Percentiles rank a stretch among this genome's conserved stretches.
Evolutionary conservation across 1,140 invertebrate genomes (phyloP).

Genomic region (Epicauta chinensis): DNA sequence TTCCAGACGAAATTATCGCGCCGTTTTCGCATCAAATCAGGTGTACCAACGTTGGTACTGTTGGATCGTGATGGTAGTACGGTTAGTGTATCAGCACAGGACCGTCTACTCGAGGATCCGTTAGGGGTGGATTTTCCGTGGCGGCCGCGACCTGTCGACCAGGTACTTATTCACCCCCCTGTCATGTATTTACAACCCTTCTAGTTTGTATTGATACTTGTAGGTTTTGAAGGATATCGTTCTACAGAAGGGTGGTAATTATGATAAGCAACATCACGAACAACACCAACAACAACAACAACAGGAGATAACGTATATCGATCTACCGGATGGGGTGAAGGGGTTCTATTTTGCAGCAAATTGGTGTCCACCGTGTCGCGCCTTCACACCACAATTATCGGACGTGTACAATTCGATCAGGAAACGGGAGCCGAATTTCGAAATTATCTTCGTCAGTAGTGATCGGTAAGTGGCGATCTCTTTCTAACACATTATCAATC

Average conservation of each 20-base stretch:
- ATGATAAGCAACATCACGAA: constrained; percentile 33
- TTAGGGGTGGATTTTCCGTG: constrained; percentile 63
- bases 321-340: constrained; percentile 55
- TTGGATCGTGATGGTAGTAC: constrained; percentile 54
- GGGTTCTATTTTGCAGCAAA: constrained; percentile 79
- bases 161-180: constrained; percentile 25
- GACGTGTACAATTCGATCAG: constrained; percentile 63
- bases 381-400: constrained; percentile 69
- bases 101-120: constrained; percentile 61
- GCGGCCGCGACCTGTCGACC: constrained; percentile 53
- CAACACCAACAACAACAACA: constrained; percentile 33
- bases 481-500: too few relatives aligned
- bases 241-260: constrained; percentile 51
- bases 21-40: constrained; percentile 65
- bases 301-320: constrained; percentile 49
- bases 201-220: constrained; percentile 1
- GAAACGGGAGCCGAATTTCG: constrained; percentile 63
- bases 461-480: constrained; percentile 55
- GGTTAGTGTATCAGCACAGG: constrained; percentile 53
- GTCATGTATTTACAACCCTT: not conserved
- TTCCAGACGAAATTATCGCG: constrained; percentile 61
- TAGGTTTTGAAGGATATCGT: constrained; percentile 54
- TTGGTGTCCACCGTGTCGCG: constrained; percentile 80
- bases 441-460: constrained; percentile 76
- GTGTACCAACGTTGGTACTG: constrained; percentile 67